phyloP scores from a whole-genome alignment of 1,140 invertebrate genomes.

The Copidosoma floridanum region DNA sequence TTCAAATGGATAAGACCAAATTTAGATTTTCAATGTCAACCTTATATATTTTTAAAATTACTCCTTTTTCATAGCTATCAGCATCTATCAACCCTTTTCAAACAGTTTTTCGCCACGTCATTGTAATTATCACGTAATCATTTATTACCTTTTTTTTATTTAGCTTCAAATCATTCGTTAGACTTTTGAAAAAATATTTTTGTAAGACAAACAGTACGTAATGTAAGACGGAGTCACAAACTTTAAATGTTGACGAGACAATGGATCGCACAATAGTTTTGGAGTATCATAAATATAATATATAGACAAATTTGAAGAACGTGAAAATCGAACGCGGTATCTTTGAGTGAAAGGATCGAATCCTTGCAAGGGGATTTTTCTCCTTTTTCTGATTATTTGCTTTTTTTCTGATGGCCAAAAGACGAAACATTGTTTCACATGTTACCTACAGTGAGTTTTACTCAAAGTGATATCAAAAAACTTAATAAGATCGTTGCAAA shows the following conservation, averaged over 20 bases:
- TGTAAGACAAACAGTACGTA: background rate
- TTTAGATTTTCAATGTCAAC: conserved; percentile 42
- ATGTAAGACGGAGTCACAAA: background rate
- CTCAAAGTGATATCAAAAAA: background rate
- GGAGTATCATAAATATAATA: too few relatives aligned
- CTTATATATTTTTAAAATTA: too few relatives aligned
- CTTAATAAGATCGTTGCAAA: conserved; percentile 13
- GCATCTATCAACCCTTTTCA: background rate
- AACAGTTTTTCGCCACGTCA: background rate
- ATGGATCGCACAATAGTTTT: too few relatives aligned
- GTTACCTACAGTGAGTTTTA: too few relatives aligned
- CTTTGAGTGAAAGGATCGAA: background rate
- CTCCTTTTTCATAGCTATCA: too few relatives aligned
- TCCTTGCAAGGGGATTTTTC: background rate
- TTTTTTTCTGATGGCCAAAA: too few relatives aligned
- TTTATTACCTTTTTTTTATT: background rate
- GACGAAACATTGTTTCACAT: too few relatives aligned
- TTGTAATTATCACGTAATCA: background rate
- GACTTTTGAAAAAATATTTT: background rate
- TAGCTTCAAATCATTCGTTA: background rate
- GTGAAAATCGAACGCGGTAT: conserved; percentile 14
- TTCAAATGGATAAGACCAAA: conserved; percentile 34
- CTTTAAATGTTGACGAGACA: background rate
- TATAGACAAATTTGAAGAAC: conserved; percentile 21
- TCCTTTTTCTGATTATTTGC: background rate